phyloP scores from a whole-genome alignment of 37 sponge, comb jelly and placozoan species.

The Corticium candelabrum region DNA sequence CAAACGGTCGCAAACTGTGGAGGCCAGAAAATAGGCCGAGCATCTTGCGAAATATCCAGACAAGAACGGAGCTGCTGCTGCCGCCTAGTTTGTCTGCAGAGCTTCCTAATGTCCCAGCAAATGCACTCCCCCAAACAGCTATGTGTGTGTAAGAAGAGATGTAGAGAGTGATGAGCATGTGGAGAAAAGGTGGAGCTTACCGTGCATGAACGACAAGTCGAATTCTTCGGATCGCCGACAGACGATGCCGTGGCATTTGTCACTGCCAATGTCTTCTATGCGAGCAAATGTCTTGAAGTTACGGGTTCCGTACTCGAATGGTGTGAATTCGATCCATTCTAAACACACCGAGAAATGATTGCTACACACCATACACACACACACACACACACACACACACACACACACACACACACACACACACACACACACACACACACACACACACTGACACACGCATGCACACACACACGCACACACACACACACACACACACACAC shows the following conservation, averaged over 20 bases:
- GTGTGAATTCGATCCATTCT: slow-evolving; percentile 2
- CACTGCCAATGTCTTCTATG: neutral
- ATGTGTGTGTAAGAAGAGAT: no score
- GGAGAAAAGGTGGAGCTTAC: neutral
- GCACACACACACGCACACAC: no score
- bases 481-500: no score
- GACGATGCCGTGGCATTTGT: neutral
- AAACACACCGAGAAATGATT: no score
- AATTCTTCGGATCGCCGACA: neutral
- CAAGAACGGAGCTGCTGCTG: neutral
- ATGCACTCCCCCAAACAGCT: slow-evolving; percentile 2
- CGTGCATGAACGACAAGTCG: neutral
- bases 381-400: no score
- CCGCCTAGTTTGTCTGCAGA: neutral
- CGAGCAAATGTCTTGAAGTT: neutral
- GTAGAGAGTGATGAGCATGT: neutral
- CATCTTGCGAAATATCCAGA: neutral
- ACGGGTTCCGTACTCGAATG: neutral
- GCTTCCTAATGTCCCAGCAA: neutral
- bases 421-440: no score
- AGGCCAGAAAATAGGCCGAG: neutral
- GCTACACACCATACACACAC: no score
- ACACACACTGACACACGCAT: no score
- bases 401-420: no score
- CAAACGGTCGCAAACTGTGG: neutral